phyloP scores from a whole-genome alignment of 2,888 invertebrate genomes.

The Agonopterix subpropinquella region DNA sequence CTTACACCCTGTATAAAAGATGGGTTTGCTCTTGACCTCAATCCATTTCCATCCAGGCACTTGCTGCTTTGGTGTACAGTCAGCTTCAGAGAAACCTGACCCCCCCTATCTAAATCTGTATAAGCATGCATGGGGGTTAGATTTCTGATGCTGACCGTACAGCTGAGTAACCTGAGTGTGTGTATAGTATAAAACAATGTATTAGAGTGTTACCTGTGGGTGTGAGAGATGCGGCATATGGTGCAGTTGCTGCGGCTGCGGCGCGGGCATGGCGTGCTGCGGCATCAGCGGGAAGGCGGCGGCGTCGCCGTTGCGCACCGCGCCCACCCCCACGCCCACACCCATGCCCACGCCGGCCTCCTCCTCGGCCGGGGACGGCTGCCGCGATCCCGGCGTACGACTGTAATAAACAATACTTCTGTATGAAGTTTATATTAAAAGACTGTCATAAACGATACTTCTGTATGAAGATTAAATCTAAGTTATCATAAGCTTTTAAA shows the following conservation, averaged over 20 bases:
- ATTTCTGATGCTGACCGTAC: no score
- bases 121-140: no score
- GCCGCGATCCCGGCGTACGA: slow-evolving; percentile 92
- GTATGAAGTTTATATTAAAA: not conserved
- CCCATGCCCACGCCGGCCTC: slow-evolving; percentile 81
- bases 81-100: no score
- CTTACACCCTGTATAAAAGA: no score
- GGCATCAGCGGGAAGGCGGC: slow-evolving; percentile 63
- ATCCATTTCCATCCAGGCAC: no score
- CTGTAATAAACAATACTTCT: slow-evolving; percentile 59
- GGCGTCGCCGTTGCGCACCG: slow-evolving; percentile 67
- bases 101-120: no score
- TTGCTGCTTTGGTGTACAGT: no score
- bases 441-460: slow-evolving; percentile 69
- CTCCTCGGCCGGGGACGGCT: slow-evolving; percentile 94
- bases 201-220: slow-evolving; percentile 44
- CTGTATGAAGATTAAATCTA: not conserved
- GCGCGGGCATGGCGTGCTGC: slow-evolving; percentile 58
- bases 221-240: slow-evolving; percentile 64
- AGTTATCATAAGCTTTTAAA: no score
- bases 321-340: slow-evolving; percentile 47
- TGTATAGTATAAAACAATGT: no score
- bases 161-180: no score
- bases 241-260: slow-evolving; percentile 60
- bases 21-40: no score